Base-by-base conservation (phyloP, 2,888 invertebrate genomes). In the Latrodectus hesperus region DNA sequence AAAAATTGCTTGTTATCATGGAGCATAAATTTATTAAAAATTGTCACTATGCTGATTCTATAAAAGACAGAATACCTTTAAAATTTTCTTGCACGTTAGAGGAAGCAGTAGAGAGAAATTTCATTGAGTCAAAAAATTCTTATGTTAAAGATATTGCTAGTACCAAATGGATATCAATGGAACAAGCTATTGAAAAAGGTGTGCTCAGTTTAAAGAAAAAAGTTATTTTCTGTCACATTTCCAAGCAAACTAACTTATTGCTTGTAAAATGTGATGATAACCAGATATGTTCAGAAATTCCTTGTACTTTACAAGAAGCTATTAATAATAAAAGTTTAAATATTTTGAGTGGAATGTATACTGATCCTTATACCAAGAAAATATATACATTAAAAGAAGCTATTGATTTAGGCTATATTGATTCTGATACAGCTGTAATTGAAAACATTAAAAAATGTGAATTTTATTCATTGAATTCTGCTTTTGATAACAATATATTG, bases 161-260 rank as follows among this genome's bases (percentile, higher is more conserved):
- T 86, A 96, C 95, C 91, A 94, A 95, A 92, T 96, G 96, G 92
- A 94, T 95, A 91, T 96, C 97, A 89, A 94, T 97, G 88, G 96
- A 97, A 91, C 95, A 96, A 91, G 98, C 98, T 53, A 96, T 98
- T 88, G 95, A 96, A 92, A 94, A 95, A 84, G 96, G 96, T 91
- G 94, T 97, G 91, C 96, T 98, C 60, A 95, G 96, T 92, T 92
- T 95, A 89, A 94, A 94, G 72, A 94, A 95, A 91, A 94, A 94
- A 89, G 95, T 96, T 75, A 93, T 94, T 79, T 95, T 96, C 90
- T 96, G 97, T 91, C 94, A 95, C 0, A 94, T 94, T 90, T 94
- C 93, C 60, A 93, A 93, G 83, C 94, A 94, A 91, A 92, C 94
- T n/a, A 94, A 95, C 90, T 94, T 95, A 10, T 94, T 95, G 88